Conservation (phyloP, 2,113 vertebrate genomes). For the Pedetes capensis region DNA sequence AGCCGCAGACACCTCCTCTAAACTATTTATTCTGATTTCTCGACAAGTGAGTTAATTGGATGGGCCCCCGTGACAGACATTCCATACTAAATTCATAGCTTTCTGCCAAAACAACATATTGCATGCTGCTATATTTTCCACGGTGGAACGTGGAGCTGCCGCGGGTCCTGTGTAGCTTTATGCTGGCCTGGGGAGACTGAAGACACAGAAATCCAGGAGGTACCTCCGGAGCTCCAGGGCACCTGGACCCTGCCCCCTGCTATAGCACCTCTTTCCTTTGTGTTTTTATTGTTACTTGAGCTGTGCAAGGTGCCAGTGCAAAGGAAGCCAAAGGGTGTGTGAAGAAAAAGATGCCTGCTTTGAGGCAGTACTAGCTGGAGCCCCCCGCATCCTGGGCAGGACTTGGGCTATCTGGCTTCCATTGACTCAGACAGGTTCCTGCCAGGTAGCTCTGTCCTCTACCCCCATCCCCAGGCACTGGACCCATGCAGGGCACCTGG, state of each 20-base stretch:
- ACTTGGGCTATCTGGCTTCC: fast-evolving
- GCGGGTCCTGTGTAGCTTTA: neutral
- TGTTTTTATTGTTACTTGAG: neutral
- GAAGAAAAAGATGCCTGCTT: neutral
- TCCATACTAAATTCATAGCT: slow-evolving; percentile 43
- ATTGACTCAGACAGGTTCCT: neutral
- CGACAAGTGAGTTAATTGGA: slow-evolving; percentile 70
- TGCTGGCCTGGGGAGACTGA: neutral
- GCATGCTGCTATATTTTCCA: slow-evolving; percentile 35
- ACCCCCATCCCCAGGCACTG: neutral
- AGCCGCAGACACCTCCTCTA: neutral
- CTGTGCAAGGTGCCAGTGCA: neutral
- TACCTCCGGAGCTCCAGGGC: fast-evolving
- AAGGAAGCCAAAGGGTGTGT: neutral
- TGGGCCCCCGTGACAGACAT: slow-evolving; percentile 57
- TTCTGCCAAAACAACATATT: slow-evolving; percentile 68
- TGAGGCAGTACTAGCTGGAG: neutral
- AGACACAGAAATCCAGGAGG: neutral
- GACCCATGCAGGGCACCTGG: neutral
- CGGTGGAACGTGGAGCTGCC: neutral
- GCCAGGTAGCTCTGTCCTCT: fast-evolving
- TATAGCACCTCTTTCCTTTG: neutral
- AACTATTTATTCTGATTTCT: slow-evolving; percentile 64
- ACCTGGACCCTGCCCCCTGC: neutral
- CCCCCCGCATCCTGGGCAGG: neutral